Evolutionary conservation across 2,797 vertebrate genomes (phyloP).

Genomic region (Glyptemys insculpta): DNA sequence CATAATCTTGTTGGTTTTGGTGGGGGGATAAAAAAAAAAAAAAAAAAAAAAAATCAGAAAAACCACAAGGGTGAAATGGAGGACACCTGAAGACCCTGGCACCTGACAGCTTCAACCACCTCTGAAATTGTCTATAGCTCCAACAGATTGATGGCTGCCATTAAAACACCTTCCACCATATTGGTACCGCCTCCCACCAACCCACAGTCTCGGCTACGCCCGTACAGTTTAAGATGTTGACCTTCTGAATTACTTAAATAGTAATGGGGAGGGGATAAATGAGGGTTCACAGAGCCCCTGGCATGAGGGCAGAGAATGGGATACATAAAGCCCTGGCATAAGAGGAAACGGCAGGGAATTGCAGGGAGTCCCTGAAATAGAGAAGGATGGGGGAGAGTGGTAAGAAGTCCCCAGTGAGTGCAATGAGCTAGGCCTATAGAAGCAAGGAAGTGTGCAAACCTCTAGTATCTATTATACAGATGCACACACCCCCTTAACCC

Average conservation of each 20-base stretch:
- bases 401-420: background rate
- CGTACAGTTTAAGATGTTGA: background rate
- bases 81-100: background rate
- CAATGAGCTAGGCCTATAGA: background rate
- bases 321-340: background rate
- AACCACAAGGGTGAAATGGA: background rate
- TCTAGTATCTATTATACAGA: background rate
- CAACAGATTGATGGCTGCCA: background rate
- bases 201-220: background rate
- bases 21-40: background rate
- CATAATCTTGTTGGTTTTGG: background rate
- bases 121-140: background rate
- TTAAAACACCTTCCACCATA: background rate
- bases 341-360: background rate
- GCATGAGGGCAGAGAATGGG: background rate
- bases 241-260: background rate
- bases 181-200: background rate
- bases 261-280: background rate
- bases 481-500: background rate
- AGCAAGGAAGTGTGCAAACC: background rate
- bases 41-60: background rate
- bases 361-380: background rate
- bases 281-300: background rate
- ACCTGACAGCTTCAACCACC: background rate
- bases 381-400: background rate